phyloP scores from a whole-genome alignment of 92 coral and sea anemone species.

The Epizoanthus scotinus region DNA sequence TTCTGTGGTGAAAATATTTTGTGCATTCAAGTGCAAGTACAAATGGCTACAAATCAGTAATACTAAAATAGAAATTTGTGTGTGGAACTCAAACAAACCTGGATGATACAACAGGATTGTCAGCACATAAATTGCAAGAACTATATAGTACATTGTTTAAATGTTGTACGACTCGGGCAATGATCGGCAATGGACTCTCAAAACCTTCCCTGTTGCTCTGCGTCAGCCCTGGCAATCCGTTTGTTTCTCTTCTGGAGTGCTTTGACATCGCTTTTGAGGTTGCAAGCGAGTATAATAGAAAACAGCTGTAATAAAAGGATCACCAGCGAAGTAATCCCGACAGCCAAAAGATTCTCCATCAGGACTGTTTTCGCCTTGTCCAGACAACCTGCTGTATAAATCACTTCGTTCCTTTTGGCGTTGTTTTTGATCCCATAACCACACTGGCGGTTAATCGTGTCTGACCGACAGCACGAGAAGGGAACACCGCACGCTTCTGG shows the following conservation, averaged over 20 bases:
- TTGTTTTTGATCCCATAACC: conserved; percentile 59
- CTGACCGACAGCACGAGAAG: conserved; percentile 77
- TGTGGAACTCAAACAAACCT: too few relatives aligned
- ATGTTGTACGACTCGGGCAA: too few relatives aligned
- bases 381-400: conserved; percentile 75
- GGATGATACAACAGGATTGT: too few relatives aligned
- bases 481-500: conserved; percentile 86
- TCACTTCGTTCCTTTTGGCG: conserved; percentile 24
- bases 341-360: conserved; percentile 47
- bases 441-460: conserved; percentile 78
- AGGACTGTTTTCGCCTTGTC: conserved; percentile 64
- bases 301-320: conserved; percentile 50
- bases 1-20: too few relatives aligned
- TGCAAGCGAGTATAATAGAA: conserved; percentile 53
- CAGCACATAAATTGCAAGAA: too few relatives aligned
- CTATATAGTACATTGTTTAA: too few relatives aligned
- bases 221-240: conserved; percentile 11
- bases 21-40: too few relatives aligned
- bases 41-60: too few relatives aligned
- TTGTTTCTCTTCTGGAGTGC: conserved; percentile 29
- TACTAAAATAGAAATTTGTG: too few relatives aligned
- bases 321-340: conserved; percentile 53
- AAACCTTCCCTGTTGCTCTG: neutral
- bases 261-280: conserved; percentile 57
- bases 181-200: too few relatives aligned